Base-by-base conservation (phyloP, 2,113 vertebrate species). In the Aspidoscelis tigris region DNA sequence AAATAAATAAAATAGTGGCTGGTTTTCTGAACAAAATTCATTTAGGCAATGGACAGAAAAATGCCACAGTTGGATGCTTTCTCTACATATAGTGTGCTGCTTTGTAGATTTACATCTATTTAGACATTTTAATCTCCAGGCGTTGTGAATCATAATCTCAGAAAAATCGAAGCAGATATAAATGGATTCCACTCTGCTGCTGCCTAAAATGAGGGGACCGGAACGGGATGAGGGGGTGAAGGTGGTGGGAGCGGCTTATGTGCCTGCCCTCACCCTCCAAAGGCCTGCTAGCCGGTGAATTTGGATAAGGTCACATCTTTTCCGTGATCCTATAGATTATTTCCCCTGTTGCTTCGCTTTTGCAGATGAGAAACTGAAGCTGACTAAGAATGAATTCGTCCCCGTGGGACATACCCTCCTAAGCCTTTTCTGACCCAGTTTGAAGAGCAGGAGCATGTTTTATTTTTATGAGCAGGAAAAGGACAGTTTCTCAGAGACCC, bases 101-200 rank as follows among this genome's bases (percentile, higher is more conserved):
- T 80, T 43, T 47, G 33, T 68, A 0, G 0, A 72, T 81, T 76
- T 80, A 0, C 88, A 91, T 87, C 87, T 92, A 90, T 88, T 92
- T 85, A 72, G 50, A 80, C 84, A 65, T 85, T 89, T 90, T 93
- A 93, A 93, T 93, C 93, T 86, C 83, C 7, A 0, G 91, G 90
- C 85, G 92, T 90, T 70, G 84, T 47, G 43, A 81, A 86, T 88
- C 68, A 78, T 76, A 81, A 88, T 91, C 89, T 73, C 0, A 2
- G 82, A 58, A 88, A 73, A 64, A 89, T 88, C 72, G 68, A 90
- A 78, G 76, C 74, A 41, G 50, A 47, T 33, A 75, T 0, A 0
- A 0, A 0, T 53, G 90, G 26, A 0, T 79, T 79, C 43, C 88
- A 83, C 50, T 65, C 1, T 21, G 10, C 43, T 7, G 2, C 71